Evolutionary conservation across 2,888 invertebrate genomes (phyloP).

Genomic region (Pollenia griseotomentosa): DNA sequence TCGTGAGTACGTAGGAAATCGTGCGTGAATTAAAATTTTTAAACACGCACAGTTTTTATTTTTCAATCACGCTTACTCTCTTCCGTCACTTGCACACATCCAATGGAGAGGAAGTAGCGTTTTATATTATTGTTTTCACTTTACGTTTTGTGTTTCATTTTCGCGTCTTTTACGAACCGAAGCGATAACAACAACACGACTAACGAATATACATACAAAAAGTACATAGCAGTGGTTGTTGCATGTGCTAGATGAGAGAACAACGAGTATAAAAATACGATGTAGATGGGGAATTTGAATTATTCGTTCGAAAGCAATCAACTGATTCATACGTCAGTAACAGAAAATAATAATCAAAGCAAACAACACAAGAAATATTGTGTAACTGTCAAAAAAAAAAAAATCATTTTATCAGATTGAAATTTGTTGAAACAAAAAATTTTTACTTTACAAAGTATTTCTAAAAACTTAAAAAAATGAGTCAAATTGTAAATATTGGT

Average conservation of each 20-base stretch:
- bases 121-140: conserved; percentile 37
- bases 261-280: conserved; percentile 64
- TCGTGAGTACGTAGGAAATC: too few relatives aligned
- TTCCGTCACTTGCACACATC: too few relatives aligned
- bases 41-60: too few relatives aligned
- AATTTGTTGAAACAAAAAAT: conserved; percentile 64
- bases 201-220: conserved; percentile 10
- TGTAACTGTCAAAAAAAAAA: conserved; percentile 64
- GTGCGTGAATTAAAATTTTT: too few relatives aligned
- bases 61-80: too few relatives aligned
- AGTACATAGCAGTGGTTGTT: conserved; percentile 34
- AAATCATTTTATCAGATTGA: conserved; percentile 18
- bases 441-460: conserved; percentile 29
- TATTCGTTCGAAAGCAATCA: conserved; percentile 67
- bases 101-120: conserved; percentile 10
- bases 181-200: conserved; percentile 9
- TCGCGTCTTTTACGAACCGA: conserved; percentile 28
- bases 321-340: conserved; percentile 49
- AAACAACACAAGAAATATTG: conserved; percentile 65
- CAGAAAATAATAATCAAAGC: conserved; percentile 59
- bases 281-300: conserved; percentile 33
- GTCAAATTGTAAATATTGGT: conserved; percentile 77
- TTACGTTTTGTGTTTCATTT: conserved; percentile 55
- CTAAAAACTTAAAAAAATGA: conserved; percentile 70
- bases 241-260: conserved; percentile 53